Evolutionary conservation across 2,888 invertebrate genomes (phyloP).

Genomic region (Nemapogon koenigi): DNA sequence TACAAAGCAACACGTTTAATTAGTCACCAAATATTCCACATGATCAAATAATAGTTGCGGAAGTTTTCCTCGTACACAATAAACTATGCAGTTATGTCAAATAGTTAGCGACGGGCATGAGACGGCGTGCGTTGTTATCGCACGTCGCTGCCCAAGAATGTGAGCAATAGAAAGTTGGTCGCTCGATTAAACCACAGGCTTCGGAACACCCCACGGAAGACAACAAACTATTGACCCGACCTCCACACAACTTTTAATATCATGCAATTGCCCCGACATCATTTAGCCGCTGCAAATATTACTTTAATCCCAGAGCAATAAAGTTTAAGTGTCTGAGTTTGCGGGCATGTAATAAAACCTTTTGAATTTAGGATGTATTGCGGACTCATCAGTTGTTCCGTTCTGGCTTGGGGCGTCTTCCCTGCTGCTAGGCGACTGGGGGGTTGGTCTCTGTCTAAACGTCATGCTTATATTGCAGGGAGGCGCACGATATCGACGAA

Average conservation of each 20-base stretch:
- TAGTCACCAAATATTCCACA: no score
- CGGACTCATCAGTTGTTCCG: slow-evolving; percentile 46
- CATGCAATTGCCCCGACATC: slow-evolving; percentile 57
- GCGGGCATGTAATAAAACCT: slow-evolving; percentile 62
- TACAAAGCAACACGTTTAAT: no score
- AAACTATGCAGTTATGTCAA: slow-evolving; percentile 35
- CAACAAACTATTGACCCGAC: slow-evolving; percentile 55
- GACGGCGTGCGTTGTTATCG: slow-evolving; percentile 50
- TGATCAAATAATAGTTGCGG: no score
- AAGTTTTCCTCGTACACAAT: slow-evolving; percentile 18
- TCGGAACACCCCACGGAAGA: slow-evolving; percentile 38
- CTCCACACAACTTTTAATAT: slow-evolving; percentile 56
- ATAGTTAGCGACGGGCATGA: slow-evolving; percentile 48
- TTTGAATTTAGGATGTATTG: slow-evolving; percentile 48
- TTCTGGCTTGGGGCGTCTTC: slow-evolving; percentile 54
- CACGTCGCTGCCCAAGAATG: slow-evolving; percentile 46
- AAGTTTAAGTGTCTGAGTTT: slow-evolving; percentile 63
- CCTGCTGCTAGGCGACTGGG: no score
- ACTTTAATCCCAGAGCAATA: slow-evolving; percentile 63
- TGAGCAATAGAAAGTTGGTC: slow-evolving; percentile 41
- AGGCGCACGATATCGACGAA: slow-evolving; percentile 50
- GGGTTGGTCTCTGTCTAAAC: slow-evolving; percentile 47
- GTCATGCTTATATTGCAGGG: slow-evolving; percentile 53
- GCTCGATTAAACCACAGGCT: slow-evolving; percentile 38
- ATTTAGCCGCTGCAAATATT: slow-evolving; percentile 63